Conservation (phyloP, 2,888 invertebrate species). For the Melanargia galathea region DNA sequence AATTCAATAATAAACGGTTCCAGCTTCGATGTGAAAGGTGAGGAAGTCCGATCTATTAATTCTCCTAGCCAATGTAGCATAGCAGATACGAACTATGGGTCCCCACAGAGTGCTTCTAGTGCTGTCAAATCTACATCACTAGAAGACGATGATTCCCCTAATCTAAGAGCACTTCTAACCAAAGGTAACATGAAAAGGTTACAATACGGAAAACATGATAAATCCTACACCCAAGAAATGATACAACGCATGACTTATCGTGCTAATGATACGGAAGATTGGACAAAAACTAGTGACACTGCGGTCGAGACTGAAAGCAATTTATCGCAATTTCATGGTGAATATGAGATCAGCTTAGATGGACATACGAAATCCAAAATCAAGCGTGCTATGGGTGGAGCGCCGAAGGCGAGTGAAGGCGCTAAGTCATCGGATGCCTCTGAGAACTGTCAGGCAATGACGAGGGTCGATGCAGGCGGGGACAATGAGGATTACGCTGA, state of each 20-base stretch:
- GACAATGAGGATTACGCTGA: constrained; percentile 71
- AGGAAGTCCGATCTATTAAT: constrained; percentile 59
- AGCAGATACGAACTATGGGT: constrained; percentile 67
- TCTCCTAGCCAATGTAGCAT: constrained; percentile 69
- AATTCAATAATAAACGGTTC: constrained; percentile 47
- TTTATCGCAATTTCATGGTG: constrained; percentile 77
- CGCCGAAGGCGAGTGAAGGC: constrained; percentile 56
- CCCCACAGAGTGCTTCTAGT: constrained; percentile 64
- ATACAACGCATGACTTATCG: constrained; percentile 60
- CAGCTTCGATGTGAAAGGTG: constrained; percentile 50
- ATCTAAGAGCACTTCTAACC: constrained; percentile 82
- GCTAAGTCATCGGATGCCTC: constrained; percentile 66
- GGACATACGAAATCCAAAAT: constrained; percentile 66
- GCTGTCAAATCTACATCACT: constrained; percentile 58
- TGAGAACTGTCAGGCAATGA: constrained; percentile 72
- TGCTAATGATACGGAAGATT: constrained; percentile 55
- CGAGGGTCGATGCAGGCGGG: constrained; percentile 76
- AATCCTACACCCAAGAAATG: constrained; percentile 59
- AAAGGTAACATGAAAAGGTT: constrained; percentile 57
- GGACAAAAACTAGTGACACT: constrained; percentile 66
- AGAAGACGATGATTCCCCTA: constrained; percentile 76
- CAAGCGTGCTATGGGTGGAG: constrained; percentile 66
- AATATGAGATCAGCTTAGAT: constrained; percentile 57
- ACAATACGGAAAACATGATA: constrained; percentile 58
- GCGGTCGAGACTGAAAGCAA: constrained; percentile 62